Percentiles rank a stretch among this genome's conserved stretches.
Evolutionary conservation across 2,888 invertebrate species (phyloP).

Genomic region (Callosobruchus maculatus): DNA sequence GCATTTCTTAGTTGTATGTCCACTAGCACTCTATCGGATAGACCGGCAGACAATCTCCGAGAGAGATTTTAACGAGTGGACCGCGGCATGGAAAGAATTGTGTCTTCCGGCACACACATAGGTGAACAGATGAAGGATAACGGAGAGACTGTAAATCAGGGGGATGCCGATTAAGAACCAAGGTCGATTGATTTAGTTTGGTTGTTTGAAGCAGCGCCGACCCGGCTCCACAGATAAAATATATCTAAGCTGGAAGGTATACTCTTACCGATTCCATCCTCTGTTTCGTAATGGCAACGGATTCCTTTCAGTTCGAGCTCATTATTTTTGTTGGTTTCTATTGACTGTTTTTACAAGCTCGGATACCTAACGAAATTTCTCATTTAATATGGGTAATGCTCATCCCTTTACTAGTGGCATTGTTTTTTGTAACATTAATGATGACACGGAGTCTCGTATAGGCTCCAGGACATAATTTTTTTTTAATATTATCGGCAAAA

Average conservation of each 20-base stretch:
- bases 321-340: not conserved
- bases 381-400: not conserved
- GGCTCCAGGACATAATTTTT: too few species aligned
- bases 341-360: not conserved
- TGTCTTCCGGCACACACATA: not conserved
- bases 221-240: not conserved
- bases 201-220: not conserved
- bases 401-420: too few species aligned
- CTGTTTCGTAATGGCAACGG: not conserved
- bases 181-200: not conserved
- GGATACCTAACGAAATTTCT: not conserved
- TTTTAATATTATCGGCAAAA: too few species aligned
- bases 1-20: not conserved
- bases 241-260: not conserved
- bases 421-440: too few species aligned
- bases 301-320: not conserved
- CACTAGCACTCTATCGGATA: not conserved
- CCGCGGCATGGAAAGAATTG: not conserved
- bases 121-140: not conserved
- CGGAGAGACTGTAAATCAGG: not conserved
- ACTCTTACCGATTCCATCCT: not conserved
- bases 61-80: not conserved
- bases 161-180: not conserved
- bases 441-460: too few species aligned
- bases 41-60: not conserved